Evolutionary conservation across 2,113 vertebrate genomes (phyloP).

Genomic region (Naja naja): DNA sequence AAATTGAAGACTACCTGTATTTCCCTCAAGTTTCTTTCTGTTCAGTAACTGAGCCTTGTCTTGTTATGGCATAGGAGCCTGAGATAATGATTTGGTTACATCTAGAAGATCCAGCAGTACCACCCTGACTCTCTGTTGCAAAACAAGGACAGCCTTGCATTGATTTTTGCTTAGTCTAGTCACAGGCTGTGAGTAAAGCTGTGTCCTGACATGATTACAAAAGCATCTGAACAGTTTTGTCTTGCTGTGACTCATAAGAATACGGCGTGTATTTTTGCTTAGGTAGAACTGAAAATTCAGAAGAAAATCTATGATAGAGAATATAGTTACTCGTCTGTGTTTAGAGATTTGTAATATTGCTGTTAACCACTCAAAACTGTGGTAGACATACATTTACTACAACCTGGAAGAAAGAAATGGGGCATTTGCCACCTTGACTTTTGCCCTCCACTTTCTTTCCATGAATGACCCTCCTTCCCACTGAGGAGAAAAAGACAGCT

Average conservation of each 20-base stretch:
- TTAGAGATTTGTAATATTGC: background rate
- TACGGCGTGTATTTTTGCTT: constrained; percentile 56
- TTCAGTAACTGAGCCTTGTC: background rate
- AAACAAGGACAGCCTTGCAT: background rate
- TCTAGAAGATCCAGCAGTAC: background rate
- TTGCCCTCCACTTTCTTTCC: background rate
- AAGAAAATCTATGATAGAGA: constrained; percentile 43
- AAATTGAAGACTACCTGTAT: background rate
- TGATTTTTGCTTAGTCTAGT: background rate
- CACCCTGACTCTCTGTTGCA: background rate
- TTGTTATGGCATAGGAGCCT: background rate
- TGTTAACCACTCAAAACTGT: background rate
- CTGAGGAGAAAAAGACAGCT: background rate
- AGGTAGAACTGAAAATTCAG: constrained; percentile 48
- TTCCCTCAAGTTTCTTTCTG: background rate
- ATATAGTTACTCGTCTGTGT: constrained; percentile 50
- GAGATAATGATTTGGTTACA: background rate
- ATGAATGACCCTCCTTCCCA: background rate
- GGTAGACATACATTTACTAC: background rate
- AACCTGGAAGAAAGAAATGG: background rate
- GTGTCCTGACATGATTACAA: too few relatives aligned
- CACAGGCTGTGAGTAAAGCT: background rate
- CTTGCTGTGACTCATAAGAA: constrained; percentile 20
- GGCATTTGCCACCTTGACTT: background rate
- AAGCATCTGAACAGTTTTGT: background rate